These are phyloP conservation scores for Ptychodera flava DNA, from an alignment of 35 echinoderm and acorn worm genomes.

Conservation along the genomic window DNA sequence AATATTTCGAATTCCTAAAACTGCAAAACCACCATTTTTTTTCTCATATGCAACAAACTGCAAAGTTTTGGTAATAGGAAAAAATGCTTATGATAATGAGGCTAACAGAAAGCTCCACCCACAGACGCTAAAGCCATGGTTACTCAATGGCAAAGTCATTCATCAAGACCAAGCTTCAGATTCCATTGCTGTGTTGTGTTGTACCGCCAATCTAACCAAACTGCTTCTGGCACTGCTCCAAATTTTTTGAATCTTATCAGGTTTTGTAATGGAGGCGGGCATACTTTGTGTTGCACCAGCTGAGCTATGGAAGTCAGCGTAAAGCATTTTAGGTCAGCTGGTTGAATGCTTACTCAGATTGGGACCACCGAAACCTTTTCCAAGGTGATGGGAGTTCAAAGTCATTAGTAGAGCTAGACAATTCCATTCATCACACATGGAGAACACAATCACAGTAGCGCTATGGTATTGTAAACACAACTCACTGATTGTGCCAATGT, in stretches of 20 bases:
- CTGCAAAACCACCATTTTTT: background rate
- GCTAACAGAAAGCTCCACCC: background rate
- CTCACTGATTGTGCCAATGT: background rate
- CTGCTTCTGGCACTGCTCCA: background rate
- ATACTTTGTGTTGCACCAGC: background rate
- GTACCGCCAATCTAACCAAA: too few species aligned
- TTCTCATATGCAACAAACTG: too few species aligned
- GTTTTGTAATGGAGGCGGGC: background rate
- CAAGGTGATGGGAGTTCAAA: background rate
- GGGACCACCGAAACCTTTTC: too few species aligned
- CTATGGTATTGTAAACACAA: background rate
- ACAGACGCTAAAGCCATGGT: background rate
- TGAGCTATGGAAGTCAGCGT: background rate
- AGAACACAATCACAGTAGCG: background rate
- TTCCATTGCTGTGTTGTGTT: background rate
- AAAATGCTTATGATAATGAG: background rate
- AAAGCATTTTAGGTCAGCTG: background rate
- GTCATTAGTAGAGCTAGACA: background rate
- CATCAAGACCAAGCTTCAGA: background rate
- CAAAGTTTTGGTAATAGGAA: background rate
- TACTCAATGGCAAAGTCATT: background rate
- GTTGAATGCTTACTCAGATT: background rate
- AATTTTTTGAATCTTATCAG: background rate
- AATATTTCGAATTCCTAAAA: background rate
- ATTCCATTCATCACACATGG: background rate